A percentile compares a stretch with the other conserved stretches of the same genome.
Evolutionary conservation across 2,113 vertebrate species (phyloP).

Genomic region (Dromiciops gliroides): DNA sequence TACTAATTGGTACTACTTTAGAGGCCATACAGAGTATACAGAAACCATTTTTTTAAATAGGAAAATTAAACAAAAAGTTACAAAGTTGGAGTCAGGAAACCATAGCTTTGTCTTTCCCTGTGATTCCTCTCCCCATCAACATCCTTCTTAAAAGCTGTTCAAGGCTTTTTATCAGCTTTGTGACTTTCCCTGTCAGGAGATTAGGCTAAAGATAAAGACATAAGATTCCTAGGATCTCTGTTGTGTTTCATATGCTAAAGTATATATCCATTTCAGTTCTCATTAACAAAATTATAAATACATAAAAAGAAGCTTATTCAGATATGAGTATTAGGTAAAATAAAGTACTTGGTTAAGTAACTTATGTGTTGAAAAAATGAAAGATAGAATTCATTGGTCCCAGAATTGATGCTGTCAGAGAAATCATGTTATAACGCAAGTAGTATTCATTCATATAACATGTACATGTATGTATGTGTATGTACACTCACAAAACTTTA

Average conservation of each 20-base stretch:
- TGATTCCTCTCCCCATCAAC: not conserved
- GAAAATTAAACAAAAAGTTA: not conserved
- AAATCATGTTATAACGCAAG: slow-evolving; percentile 11
- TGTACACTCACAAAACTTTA: slow-evolving; percentile 46
- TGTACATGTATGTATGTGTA: slow-evolving; percentile 57
- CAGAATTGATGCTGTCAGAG: not conserved
- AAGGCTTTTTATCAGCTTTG: not conserved
- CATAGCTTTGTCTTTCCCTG: not conserved
- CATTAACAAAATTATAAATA: slow-evolving; percentile 48
- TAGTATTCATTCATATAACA: slow-evolving; percentile 54
- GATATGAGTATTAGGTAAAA: slow-evolving; percentile 9
- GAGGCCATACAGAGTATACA: not conserved
- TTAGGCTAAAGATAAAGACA: not conserved
- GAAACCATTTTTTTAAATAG: not conserved
- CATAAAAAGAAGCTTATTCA: slow-evolving; percentile 15
- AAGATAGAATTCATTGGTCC: not conserved
- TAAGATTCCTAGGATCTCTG: not conserved
- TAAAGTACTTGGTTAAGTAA: slow-evolving; percentile 46
- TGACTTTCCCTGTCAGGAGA: not conserved
- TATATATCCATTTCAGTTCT: slow-evolving; percentile 15
- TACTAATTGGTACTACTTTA: not conserved
- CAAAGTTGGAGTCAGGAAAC: not conserved
- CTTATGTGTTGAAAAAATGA: not conserved
- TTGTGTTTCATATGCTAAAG: not conserved
- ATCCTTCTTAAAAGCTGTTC: slow-evolving; percentile 7